These are phyloP conservation scores for Pantelozetes paolii DNA, from an alignment of 2,888 invertebrate species.

Conservation along the genomic window DNA sequence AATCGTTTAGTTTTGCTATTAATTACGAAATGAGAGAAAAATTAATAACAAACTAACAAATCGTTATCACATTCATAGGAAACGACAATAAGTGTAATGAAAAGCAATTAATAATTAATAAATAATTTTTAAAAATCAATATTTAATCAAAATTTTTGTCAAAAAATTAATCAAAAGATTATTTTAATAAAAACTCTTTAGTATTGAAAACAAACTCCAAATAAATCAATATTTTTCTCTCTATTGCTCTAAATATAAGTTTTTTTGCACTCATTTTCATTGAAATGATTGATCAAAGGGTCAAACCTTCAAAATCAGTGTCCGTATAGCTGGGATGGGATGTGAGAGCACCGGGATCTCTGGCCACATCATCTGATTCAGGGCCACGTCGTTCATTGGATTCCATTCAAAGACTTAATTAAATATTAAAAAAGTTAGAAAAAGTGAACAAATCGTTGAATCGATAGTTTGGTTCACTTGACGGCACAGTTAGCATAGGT, in stretches of 20 bases:
- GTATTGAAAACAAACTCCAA: no score
- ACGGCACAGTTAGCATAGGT: constrained; percentile 11
- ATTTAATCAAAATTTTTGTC: constrained; percentile 7
- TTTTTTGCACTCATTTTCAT: neutral
- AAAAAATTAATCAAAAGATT: no score
- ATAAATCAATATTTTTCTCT: neutral
- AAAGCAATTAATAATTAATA: neutral
- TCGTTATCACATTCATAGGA: neutral
- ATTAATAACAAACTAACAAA: neutral
- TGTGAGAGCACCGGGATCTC: constrained; percentile 77
- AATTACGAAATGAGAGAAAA: neutral
- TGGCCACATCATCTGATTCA: constrained; percentile 69
- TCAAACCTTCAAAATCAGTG: constrained; percentile 78
- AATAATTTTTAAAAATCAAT: constrained; percentile 25
- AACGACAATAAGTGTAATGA: constrained; percentile 3
- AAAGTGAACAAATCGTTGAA: neutral
- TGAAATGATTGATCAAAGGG: neutral
- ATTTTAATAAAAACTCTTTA: no score
- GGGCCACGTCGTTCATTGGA: constrained; percentile 43
- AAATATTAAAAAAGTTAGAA: neutral
- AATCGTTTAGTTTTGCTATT: neutral
- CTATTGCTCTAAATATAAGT: neutral
- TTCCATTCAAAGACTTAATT: constrained; percentile 54
- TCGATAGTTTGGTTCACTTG: neutral
- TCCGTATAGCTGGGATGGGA: constrained; percentile 74